Evolutionary conservation across 2,888 invertebrate genomes (phyloP).

Genomic region (Oligia fasciuncula): DNA sequence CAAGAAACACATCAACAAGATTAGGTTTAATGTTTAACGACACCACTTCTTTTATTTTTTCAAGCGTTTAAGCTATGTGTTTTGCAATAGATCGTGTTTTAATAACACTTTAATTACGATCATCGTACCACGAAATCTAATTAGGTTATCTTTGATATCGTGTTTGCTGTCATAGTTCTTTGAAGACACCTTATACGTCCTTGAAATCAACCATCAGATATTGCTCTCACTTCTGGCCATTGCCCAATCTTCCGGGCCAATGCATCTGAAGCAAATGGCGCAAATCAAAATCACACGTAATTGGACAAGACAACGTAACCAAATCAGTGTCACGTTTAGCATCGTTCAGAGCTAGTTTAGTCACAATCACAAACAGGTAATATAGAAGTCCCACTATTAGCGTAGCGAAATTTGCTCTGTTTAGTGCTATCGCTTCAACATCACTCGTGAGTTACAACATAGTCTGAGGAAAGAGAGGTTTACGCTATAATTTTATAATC

Average conservation of each 20-base stretch:
- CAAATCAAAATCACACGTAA: slow-evolving; percentile 67
- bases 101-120: slow-evolving; percentile 15
- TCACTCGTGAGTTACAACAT: slow-evolving; percentile 52
- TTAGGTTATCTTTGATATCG: slow-evolving; percentile 45
- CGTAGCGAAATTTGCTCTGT: slow-evolving; percentile 37
- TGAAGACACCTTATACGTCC: slow-evolving; percentile 42
- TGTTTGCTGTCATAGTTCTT: slow-evolving; percentile 23
- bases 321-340: slow-evolving; percentile 66
- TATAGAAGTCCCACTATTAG: slow-evolving; percentile 46
- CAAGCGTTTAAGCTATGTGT: background rate
- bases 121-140: slow-evolving; percentile 22
- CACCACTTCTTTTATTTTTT: slow-evolving; percentile 2
- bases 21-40: background rate
- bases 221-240: slow-evolving; percentile 38
- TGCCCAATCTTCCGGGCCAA: slow-evolving; percentile 58
- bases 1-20: slow-evolving; percentile 1
- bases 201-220: slow-evolving; percentile 46
- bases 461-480: slow-evolving; percentile 23
- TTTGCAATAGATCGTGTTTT: slow-evolving; percentile 26
- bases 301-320: slow-evolving; percentile 68
- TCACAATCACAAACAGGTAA: slow-evolving; percentile 51
- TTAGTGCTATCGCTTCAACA: slow-evolving; percentile 27
- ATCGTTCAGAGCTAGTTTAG: slow-evolving; percentile 50
- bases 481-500: slow-evolving; percentile 54
- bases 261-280: slow-evolving; percentile 58